Base-by-base conservation (phyloP, 2,888 invertebrate species). In the Limnephilus auricula region DNA sequence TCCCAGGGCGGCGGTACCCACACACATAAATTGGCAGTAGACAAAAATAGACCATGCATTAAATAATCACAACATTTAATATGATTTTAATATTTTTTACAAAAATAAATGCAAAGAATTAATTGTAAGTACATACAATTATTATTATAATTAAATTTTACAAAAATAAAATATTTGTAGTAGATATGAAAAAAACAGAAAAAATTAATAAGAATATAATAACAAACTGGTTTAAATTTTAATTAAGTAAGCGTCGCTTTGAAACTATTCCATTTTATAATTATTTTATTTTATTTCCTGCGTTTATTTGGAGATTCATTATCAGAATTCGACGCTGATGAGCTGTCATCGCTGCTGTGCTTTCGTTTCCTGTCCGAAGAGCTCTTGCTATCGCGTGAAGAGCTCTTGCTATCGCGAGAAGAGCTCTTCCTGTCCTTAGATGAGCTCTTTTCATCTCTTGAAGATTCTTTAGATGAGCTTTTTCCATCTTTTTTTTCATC, bases 321-420 rank as follows among this genome's bases (percentile, higher is more conserved):
- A 4, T 90, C 90, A 10, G 91, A 91, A 78, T 91, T 88, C n/a
- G 91, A 91, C 5, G 30, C 89, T 1, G 91, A 91, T 10, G 91
- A 91, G 45, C 90, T 90, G 12, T 88, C 65, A 40, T 80, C 88
- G 25, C 30, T 37, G 31, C 84, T 89, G 79, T 89, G 91, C 30
- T 94, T 94, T 91, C 94, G 94, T 91, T 94, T 94, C 92, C 94
- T 94, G 37, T 93, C 89, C 2, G 89, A 84, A 50, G 89, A 89
- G 40, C 40, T 89, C 80, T 89, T 89, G 78, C 89, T 89, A 30
- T 90, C 90, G 25, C 40, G 40, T 32, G 90, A 90, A 30, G 84
- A 84, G 34, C 40, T 85, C 40, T 40, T 85, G 30, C 40, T 40
- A 13, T 85, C 84, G 31, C 32, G 31, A 1, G 32, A 82, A 31